Evolutionary conservation across 2,888 invertebrate species (phyloP).

Genomic region (Amphipyra tragopoginis): DNA sequence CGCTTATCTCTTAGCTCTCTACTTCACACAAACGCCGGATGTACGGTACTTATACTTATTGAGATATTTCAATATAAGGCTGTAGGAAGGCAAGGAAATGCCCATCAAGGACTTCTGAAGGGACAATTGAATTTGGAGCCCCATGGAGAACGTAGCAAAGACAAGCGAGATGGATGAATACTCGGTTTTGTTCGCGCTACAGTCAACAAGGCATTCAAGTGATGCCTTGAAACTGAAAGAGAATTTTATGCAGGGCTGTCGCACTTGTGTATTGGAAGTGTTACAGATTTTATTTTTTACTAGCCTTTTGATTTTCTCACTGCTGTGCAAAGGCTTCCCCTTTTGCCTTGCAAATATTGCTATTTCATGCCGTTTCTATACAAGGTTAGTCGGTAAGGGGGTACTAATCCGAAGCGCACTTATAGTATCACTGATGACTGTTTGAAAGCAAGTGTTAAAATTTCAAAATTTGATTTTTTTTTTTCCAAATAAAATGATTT

Average conservation of each 20-base stretch:
- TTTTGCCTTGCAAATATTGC: no score
- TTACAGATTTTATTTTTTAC: no score
- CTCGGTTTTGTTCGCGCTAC: slow-evolving; percentile 51
- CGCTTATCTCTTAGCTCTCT: slow-evolving; percentile 13
- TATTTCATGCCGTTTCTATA: no score
- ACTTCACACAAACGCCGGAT: slow-evolving; percentile 30
- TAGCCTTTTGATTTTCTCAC: no score
- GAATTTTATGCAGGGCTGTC: slow-evolving; percentile 53
- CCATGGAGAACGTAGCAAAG: slow-evolving; percentile 47
- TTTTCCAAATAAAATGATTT: no score
- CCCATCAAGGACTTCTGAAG: slow-evolving; percentile 52
- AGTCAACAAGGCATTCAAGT: slow-evolving; percentile 53
- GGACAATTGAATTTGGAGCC: slow-evolving; percentile 67
- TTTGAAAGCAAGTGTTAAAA: no score
- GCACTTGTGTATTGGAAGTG: neutral
- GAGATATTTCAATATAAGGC: slow-evolving; percentile 51
- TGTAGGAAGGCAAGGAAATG: slow-evolving; percentile 56
- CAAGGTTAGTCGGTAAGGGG: no score
- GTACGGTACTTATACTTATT: slow-evolving; percentile 49
- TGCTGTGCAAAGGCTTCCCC: no score
- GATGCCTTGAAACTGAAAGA: slow-evolving; percentile 43
- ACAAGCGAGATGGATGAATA: slow-evolving; percentile 57
- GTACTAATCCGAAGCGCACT: no score
- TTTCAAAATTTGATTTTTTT: no score
- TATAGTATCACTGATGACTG: no score